Conservation (phyloP, 2,113 vertebrate genomes). For the Muntiacus muntjak region DNA sequence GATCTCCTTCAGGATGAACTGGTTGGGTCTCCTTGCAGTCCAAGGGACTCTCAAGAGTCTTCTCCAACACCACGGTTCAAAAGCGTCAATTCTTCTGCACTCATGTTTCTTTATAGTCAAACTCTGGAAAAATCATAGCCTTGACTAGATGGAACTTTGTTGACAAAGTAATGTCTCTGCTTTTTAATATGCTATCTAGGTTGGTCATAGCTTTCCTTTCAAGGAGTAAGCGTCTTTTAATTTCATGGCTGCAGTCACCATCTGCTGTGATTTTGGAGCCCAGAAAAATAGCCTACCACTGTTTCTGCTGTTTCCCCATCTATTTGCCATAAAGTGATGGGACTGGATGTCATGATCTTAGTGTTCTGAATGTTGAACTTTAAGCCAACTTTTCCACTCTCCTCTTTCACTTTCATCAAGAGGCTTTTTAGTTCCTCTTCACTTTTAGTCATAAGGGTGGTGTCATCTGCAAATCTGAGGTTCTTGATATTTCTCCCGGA, state of each 20-base stretch:
- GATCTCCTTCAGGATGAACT: neutral
- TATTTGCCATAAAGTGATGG: neutral
- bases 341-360: neutral
- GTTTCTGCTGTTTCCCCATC: neutral
- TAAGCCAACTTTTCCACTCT: neutral
- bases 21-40: neutral
- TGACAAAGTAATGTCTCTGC: neutral
- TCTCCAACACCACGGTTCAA: neutral
- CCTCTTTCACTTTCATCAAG: neutral
- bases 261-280: neutral
- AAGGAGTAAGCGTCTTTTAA: neutral
- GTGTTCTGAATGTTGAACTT: neutral
- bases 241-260: neutral
- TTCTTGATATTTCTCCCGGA: neutral
- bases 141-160: neutral
- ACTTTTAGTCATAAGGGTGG: neutral
- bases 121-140: neutral
- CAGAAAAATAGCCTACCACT: neutral
- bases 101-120: neutral
- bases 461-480: neutral
- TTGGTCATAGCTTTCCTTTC: neutral
- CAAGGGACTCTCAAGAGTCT: neutral
- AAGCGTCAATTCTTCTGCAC: rapidly evolving
- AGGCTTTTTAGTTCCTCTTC: neutral
- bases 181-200: neutral